These are phyloP conservation scores for Neoaliturus tenellus DNA, from an alignment of 2,888 invertebrate species.

Conservation along the genomic window DNA sequence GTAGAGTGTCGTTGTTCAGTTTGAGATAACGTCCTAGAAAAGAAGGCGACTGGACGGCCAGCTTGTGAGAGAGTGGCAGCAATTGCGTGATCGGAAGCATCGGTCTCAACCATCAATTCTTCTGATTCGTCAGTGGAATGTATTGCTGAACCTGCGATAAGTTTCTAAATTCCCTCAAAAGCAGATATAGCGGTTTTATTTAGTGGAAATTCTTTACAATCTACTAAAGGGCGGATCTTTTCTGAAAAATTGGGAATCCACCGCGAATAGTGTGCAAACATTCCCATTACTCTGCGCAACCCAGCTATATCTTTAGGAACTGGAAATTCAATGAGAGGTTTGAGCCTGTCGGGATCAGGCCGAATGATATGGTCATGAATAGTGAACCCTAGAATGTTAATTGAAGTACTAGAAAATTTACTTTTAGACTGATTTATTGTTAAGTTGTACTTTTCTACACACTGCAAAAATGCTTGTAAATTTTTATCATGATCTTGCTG, in stretches of 20 bases:
- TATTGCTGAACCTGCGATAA: not conserved
- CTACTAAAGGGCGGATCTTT: not conserved
- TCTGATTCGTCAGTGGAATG: not conserved
- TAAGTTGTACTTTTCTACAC: constrained; percentile 47
- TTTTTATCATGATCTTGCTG: constrained; percentile 59
- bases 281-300: not conserved
- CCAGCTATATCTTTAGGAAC: not conserved
- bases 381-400: not conserved
- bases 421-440: constrained; percentile 54
- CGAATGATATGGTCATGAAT: constrained; percentile 6
- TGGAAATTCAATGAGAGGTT: not conserved
- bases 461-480: constrained; percentile 37
- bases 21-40: constrained; percentile 29
- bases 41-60: constrained; percentile 31
- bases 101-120: not conserved
- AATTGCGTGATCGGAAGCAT: constrained; percentile 30
- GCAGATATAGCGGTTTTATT: not conserved
- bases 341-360: constrained; percentile 14
- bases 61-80: constrained; percentile 28
- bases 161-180: not conserved
- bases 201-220: constrained; percentile 1
- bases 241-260: constrained; percentile 48
- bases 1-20: constrained; percentile 14
- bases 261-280: constrained; percentile 29
- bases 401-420: constrained; percentile 8